These are phyloP conservation scores for Laticauda colubrina DNA, from an alignment of 2,113 vertebrate genomes.

Conservation along the genomic window DNA sequence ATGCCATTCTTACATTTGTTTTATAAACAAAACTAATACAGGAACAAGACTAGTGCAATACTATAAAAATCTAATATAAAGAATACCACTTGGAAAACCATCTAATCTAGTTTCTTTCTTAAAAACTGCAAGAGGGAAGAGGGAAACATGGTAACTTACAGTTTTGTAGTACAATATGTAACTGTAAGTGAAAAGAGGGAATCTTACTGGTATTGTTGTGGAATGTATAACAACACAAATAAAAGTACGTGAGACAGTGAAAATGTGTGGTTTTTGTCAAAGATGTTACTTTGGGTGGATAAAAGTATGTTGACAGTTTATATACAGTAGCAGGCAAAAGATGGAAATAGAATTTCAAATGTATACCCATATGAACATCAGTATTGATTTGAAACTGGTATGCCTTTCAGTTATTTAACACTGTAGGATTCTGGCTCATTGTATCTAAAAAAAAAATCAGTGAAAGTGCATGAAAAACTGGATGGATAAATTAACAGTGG, in stretches of 20 bases:
- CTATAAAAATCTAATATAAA: not conserved
- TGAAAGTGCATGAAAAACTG: not conserved
- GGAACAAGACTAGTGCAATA: not conserved
- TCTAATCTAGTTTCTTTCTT: not conserved
- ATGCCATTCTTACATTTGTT: not conserved
- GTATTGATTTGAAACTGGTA: not conserved
- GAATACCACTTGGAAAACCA: not conserved
- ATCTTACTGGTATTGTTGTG: not conserved
- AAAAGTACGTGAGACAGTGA: not conserved
- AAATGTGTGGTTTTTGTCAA: not conserved
- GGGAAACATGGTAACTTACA: not conserved
- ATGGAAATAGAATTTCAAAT: not conserved
- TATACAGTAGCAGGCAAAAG: not conserved
- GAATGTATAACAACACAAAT: too few relatives aligned
- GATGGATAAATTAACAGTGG: conserved; percentile 1
- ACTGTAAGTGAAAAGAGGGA: not conserved
- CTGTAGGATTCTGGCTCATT: not conserved
- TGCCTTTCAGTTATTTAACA: not conserved
- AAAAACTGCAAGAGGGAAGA: not conserved
- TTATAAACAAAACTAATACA: not conserved
- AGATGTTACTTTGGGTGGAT: not conserved
- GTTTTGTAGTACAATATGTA: not conserved
- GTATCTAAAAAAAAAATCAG: not conserved
- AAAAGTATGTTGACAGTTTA: not conserved
- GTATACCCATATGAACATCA: not conserved